Conservation (phyloP, 2,888 invertebrate species). For the Drosophila mercatorum region DNA sequence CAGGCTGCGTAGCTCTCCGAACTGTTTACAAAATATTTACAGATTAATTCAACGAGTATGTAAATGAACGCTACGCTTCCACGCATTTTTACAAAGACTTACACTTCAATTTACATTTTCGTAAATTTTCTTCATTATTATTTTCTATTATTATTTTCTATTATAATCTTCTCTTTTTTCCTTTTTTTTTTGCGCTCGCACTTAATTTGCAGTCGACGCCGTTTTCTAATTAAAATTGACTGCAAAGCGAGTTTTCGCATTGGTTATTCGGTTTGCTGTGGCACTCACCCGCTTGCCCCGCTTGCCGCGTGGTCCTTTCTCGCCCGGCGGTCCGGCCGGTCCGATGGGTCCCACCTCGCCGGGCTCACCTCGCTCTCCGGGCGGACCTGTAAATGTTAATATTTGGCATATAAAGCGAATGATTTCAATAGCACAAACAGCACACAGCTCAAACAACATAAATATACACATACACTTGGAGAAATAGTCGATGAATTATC, state of each 20-base stretch:
- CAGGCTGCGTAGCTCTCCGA: constrained; percentile 30
- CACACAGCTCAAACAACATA: constrained; percentile 18
- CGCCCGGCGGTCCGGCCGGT: constrained; percentile 90
- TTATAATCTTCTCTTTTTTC: constrained; percentile 9
- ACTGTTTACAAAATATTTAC: constrained; percentile 60
- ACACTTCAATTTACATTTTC: constrained; percentile 73
- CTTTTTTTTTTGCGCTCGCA: constrained; percentile 8
- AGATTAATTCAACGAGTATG: constrained; percentile 63
- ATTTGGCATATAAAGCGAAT: constrained; percentile 56
- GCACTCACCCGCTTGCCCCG: constrained; percentile 96
- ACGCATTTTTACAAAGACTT: constrained; percentile 64
- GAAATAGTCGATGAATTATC: not conserved
- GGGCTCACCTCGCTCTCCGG: constrained; percentile 82
- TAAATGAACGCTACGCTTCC: constrained; percentile 63
- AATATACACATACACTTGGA: constrained; percentile 21
- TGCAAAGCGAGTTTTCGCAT: constrained; percentile 48
- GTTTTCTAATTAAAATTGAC: constrained; percentile 64
- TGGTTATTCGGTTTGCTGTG: constrained; percentile 33
- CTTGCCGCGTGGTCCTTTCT: constrained; percentile 95
- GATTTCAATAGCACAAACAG: constrained; percentile 56
- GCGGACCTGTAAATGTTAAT: constrained; percentile 78
- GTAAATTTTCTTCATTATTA: constrained; percentile 54
- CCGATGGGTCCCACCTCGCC: constrained; percentile 89
- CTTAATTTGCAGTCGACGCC: constrained; percentile 34
- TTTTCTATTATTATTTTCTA: constrained; percentile 23